Base-by-base conservation (phyloP, 1,140 invertebrate genomes). In the Hylyphantes graminicola region DNA sequence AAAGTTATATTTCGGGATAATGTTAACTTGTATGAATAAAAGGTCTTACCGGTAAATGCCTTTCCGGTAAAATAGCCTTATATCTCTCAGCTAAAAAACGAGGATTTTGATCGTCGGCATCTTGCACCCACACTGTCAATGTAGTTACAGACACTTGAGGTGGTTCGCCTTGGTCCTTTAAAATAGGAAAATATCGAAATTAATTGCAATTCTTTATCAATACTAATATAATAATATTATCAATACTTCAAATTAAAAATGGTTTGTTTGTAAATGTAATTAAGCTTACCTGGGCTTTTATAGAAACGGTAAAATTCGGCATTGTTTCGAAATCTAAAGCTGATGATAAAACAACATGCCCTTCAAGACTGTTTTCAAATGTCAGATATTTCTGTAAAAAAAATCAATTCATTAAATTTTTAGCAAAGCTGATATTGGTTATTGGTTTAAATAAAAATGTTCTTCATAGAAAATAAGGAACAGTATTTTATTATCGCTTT, bases 81-180 rank as follows among this genome's bases (percentile, higher is more conserved):
- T 97, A 97, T 86, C 94, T 92, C 61, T 96, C 93, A 73, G 94
- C 92, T 3, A 92, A 87, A 90, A 96, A 97, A 65, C 88, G 87
- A 6, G 96, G 96, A 91, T 97, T 97, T 90, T 97, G 96, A 90
- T 98, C 96, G 88, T 98, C 96, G 0, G 96, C 95, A 89, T 98
- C 96, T 7, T 95, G 93, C 5, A 97, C 93, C 78, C 95, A 93
- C 0, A 97, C 93, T 0, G 92, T 92, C 11, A 97, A 91, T 35
- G 92, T 90, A 0, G 95, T 95, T 84, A 94, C 93, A 50, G 94
- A 93, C 85, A 92, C 92, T 85, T 92, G 92, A 0, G 95, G 93
- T 12, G 95, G 95, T 84, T 92, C 92, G 48, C 95, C 96, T 90
- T 96, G 94, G 90, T 97, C 96, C 91, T 93, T 8, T 11, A 13